Conservation (phyloP, 2,888 invertebrate genomes). For the Pyrgus malvae region DNA sequence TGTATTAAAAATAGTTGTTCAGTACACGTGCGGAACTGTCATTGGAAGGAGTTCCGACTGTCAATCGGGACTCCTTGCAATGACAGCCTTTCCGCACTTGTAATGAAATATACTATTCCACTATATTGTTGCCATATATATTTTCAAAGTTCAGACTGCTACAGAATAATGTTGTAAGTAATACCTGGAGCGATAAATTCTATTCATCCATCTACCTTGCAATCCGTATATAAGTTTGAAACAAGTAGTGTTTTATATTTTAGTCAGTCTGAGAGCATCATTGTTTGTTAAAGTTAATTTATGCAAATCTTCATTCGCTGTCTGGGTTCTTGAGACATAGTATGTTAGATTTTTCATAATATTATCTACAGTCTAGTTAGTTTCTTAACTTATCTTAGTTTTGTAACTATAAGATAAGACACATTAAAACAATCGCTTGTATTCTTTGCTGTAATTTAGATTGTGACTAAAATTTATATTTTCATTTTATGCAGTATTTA, state of each 20-base stretch:
- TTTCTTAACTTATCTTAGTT: neutral
- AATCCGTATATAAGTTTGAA: neutral
- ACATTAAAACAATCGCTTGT: constrained; percentile 7
- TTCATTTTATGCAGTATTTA: too few species aligned
- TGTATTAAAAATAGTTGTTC: too few species aligned
- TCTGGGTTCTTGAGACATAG: constrained; percentile 12
- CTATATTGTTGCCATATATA: too few species aligned
- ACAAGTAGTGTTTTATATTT: neutral
- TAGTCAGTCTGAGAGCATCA: constrained; percentile 14
- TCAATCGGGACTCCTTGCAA: too few species aligned
- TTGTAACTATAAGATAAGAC: neutral
- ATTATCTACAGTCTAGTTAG: constrained; percentile 5
- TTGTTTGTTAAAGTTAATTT: constrained; percentile 16
- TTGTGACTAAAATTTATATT: neutral
- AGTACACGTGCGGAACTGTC: too few species aligned
- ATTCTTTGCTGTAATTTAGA: too few species aligned
- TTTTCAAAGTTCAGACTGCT: too few species aligned
- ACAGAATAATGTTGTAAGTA: too few species aligned
- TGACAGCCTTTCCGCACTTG: too few species aligned
- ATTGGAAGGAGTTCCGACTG: too few species aligned
- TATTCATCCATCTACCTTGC: neutral
- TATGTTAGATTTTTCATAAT: constrained; percentile 19
- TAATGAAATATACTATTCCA: too few species aligned
- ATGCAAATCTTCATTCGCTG: constrained; percentile 22
- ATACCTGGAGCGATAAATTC: too few species aligned